These are phyloP conservation scores for Apolygus lucorum DNA, from an alignment of 1,140 invertebrate genomes.

Conservation along the genomic window DNA sequence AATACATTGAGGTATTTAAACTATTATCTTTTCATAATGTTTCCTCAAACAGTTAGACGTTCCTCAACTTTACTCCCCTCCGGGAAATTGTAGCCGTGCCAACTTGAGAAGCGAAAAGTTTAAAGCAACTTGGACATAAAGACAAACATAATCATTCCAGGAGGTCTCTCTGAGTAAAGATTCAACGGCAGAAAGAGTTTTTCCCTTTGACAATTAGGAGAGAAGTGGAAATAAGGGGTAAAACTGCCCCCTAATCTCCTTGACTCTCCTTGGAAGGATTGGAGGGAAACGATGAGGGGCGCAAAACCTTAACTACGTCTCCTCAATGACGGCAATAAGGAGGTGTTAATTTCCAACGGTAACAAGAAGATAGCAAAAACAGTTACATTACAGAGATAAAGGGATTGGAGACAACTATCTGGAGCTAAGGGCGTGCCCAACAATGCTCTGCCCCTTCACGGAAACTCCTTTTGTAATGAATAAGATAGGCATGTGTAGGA, in stretches of 20 bases:
- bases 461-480: slow-evolving; percentile 18
- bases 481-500: slow-evolving; percentile 22
- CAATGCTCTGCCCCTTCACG: background rate
- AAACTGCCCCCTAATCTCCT: slow-evolving; percentile 12
- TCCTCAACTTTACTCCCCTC: no score
- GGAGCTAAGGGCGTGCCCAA: background rate
- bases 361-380: slow-evolving; percentile 24
- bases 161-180: background rate
- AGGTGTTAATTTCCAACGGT: slow-evolving; percentile 20
- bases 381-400: slow-evolving; percentile 20
- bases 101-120: background rate
- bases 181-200: background rate
- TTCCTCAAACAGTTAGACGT: no score
- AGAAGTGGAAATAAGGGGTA: background rate
- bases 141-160: background rate
- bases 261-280: background rate
- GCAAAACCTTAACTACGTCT: slow-evolving; percentile 10
- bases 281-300: background rate
- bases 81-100: no score
- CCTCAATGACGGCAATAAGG: slow-evolving; percentile 20
- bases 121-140: background rate
- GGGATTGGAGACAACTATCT: slow-evolving; percentile 10
- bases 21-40: no score
- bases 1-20: no score
- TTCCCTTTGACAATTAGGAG: slow-evolving; percentile 6